These are phyloP conservation scores for Drosophila mojavensis DNA, from an alignment of 1,140 invertebrate species.

Conservation along the genomic window DNA sequence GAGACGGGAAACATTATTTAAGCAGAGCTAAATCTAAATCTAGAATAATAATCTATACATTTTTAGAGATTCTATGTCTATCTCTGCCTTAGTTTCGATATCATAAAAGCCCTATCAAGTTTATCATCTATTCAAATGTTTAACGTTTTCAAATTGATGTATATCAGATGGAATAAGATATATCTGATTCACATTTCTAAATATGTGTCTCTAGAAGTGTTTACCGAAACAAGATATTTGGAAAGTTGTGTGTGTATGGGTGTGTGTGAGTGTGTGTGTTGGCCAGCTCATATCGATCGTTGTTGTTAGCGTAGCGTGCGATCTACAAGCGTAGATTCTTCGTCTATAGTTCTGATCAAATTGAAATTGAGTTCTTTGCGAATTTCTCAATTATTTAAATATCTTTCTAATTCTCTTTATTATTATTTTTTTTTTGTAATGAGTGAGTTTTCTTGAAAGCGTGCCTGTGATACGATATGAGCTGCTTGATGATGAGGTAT, in stretches of 20 bases:
- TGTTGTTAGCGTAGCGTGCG: conserved; percentile 60
- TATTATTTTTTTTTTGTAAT: conserved; percentile 18
- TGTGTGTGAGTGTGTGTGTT: conserved; percentile 8
- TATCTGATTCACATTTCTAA: too few relatives aligned
- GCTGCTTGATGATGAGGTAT: conserved; percentile 49
- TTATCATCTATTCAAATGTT: too few relatives aligned
- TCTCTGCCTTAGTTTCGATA: too few relatives aligned
- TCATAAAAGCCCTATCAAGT: too few relatives aligned
- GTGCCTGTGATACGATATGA: conserved; percentile 84
- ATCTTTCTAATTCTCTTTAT: conserved; percentile 3
- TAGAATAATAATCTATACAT: too few relatives aligned
- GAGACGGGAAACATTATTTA: too few relatives aligned
- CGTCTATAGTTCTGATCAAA: conserved; percentile 4
- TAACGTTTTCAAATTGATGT: too few relatives aligned
- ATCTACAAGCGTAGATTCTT: conserved; percentile 25
- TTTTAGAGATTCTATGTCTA: too few relatives aligned
- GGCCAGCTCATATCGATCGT: conserved; percentile 65
- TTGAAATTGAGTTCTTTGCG: conserved; percentile 10
- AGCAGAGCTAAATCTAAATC: too few relatives aligned
- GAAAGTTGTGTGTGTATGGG: not conserved
- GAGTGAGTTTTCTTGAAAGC: conserved; percentile 59
- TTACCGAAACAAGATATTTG: not conserved
- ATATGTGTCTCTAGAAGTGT: not conserved
- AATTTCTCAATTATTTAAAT: conserved; percentile 5
- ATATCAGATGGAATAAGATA: too few relatives aligned